Percentiles rank a stretch among this genome's conserved stretches.
Evolutionary conservation across 2,113 vertebrate species (phyloP).

Genomic region (Eulacestoma nigropectus): DNA sequence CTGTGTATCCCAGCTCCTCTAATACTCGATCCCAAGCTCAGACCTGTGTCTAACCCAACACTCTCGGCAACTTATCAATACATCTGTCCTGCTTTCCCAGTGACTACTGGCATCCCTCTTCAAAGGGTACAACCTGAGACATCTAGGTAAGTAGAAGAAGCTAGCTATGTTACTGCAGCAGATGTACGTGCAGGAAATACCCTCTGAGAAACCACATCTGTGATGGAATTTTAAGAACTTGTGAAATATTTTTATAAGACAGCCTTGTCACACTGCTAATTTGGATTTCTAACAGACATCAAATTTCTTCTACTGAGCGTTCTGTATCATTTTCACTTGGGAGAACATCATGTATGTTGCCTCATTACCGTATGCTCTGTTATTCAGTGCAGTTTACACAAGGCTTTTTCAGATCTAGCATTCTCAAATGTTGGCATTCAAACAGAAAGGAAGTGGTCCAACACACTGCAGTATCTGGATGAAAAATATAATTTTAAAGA

Average conservation of each 20-base stretch:
- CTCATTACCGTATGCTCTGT: constrained; percentile 1
- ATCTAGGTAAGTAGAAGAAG: not conserved
- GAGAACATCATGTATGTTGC: constrained; percentile 36
- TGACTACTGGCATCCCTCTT: not conserved
- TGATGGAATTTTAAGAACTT: not conserved
- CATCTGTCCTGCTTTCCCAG: not conserved
- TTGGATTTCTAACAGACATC: not conserved
- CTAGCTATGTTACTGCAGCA: not conserved
- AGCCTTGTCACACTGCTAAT: not conserved
- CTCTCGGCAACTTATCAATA: not conserved
- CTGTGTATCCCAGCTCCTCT: not conserved
- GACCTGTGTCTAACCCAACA: not conserved
- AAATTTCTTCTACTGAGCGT: not conserved
- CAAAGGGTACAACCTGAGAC: not conserved
- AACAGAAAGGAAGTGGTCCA: not conserved
- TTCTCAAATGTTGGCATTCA: constrained; percentile 12
- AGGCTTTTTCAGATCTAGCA: not conserved
- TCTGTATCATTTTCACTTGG: constrained; percentile 11
- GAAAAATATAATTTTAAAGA: not conserved
- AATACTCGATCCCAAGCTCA: not conserved
- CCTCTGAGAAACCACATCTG: not conserved
- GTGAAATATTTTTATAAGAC: not conserved
- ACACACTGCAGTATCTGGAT: not conserved
- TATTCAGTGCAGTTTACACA: not conserved
- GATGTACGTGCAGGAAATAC: not conserved